Evolutionary conservation across 2,888 invertebrate species (phyloP), one percentile per base, ranked within the genome.

Genomic region (Rugalucina vietnamica): DNA sequence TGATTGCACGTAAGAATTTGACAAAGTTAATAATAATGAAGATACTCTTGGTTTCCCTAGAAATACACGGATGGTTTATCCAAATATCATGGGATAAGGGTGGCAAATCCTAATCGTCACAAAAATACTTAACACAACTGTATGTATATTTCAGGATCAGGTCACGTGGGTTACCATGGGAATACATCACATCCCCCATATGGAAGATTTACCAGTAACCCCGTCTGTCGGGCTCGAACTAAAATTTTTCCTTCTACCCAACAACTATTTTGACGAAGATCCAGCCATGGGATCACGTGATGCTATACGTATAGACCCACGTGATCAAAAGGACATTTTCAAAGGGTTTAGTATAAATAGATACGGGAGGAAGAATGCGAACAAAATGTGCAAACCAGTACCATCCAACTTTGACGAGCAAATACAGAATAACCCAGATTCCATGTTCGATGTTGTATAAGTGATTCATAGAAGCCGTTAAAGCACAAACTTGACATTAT

Each of bases 151-250:
- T 27, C 73, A 89, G 89, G 89, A 89, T 73, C 87, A 84, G 57
- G 89, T 89, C 3, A 78, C 83, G 18, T 89, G 89, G 89, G 83
- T 89, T 1, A 85, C 89, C 1, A 75, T 89, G 81, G 89, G 89
- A 43, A 36, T 84, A 2, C 86, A 89, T 27, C 89, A 87, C 60
- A 85, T 89, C n/a, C 87, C 89, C 34, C 87, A 87, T 69, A 87
- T 79, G 69, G 89, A 89, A 50, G 89, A 89, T 49, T 70, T 89
- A 10, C 89, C 89, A 1, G 79, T 81, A 1, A 87, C 86, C 12
- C 79, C 87, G 0, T 87, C 87, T 5, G 82, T 82, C 21, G 89
- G 87, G 8, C 72, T 82, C 14, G 82, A 82, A 29, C 87, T 84
- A 49, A 54, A 72, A 12, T 87, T 87, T 54, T 80, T 81, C 43